Conservation (phyloP, 1,140 invertebrate species). For the Brachystomella parvula region DNA sequence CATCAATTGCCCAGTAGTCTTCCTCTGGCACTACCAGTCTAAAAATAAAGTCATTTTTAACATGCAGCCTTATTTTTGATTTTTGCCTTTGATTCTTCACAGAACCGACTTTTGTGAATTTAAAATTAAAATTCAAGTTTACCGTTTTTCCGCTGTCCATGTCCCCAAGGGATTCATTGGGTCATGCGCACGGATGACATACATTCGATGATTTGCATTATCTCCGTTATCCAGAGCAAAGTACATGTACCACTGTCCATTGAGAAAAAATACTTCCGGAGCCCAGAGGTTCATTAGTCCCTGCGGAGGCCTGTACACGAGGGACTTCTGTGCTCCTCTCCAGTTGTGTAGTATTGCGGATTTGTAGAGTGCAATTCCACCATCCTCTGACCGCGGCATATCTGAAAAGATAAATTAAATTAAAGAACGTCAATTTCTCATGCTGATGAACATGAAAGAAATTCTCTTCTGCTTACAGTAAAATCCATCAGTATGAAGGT, state of each 20-base stretch:
- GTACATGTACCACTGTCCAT: constrained; percentile 32
- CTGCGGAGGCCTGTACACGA: constrained; percentile 16
- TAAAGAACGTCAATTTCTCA: not conserved
- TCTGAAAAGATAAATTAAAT: too few relatives aligned
- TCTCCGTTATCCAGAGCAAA: constrained; percentile 31
- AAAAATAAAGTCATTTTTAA: not conserved
- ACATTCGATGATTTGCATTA: constrained; percentile 36
- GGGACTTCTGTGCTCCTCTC: constrained; percentile 21
- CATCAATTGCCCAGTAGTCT: constrained; percentile 36
- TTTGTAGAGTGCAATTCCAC: constrained; percentile 44
- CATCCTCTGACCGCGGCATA: constrained; percentile 38
- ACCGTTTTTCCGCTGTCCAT: constrained; percentile 20
- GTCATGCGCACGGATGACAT: constrained; percentile 23
- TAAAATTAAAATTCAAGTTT: not conserved
- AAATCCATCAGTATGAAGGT: constrained; percentile 41
- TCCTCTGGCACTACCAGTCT: constrained; percentile 24
- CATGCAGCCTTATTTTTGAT: not conserved
- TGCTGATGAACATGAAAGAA: constrained; percentile 15
- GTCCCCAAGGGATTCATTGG: constrained; percentile 27
- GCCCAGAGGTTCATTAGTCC: constrained; percentile 27
- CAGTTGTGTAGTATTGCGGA: constrained; percentile 41
- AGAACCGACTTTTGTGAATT: not conserved
- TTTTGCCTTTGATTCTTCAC: not conserved
- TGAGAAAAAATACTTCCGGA: constrained; percentile 30
- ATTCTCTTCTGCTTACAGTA: too few relatives aligned